A percentile compares a stretch with the other conserved stretches of the same genome.
Conservation (phyloP, 2,797 vertebrate genomes). For the Bradypus variegatus region DNA sequence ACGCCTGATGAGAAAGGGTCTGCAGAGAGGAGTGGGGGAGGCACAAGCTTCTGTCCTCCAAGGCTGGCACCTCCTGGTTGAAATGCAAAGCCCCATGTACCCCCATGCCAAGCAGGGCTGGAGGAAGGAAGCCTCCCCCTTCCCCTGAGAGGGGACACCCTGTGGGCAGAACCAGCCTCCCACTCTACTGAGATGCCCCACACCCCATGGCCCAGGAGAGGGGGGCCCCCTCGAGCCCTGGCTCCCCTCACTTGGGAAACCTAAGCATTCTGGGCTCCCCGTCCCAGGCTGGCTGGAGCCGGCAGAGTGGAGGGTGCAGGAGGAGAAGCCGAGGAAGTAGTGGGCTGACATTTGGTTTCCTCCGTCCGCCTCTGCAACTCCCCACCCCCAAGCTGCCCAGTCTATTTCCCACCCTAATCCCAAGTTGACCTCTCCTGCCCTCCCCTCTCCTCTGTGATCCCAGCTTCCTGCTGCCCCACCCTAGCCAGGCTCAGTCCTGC, state of each 20-base stretch:
- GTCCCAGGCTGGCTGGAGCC: not conserved
- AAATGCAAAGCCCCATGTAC: too few species aligned
- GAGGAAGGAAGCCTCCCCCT: too few species aligned
- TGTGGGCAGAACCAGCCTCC: too few species aligned
- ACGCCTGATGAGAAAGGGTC: too few species aligned
- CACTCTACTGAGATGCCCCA: too few species aligned
- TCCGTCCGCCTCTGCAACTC: not conserved
- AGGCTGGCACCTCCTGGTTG: too few species aligned
- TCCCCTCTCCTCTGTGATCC: not conserved
- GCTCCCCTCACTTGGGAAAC: not conserved
- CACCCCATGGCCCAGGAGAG: not conserved
- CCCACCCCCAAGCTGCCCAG: not conserved
- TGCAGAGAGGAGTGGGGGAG: too few species aligned
- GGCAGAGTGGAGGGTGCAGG: not conserved
- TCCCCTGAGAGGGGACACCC: too few species aligned
- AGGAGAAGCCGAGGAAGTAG: not conserved
- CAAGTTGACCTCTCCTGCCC: not conserved
- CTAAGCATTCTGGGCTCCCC: not conserved
- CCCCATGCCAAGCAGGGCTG: too few species aligned
- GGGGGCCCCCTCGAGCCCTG: not conserved
- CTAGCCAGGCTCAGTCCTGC: too few species aligned
- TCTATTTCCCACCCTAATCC: not conserved
- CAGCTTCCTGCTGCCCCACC: too few species aligned
- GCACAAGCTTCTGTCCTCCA: too few species aligned
- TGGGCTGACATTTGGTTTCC: not conserved